A percentile compares a stretch with the other conserved stretches of the same genome.
These are phyloP conservation scores for Campoplex nolae DNA, from an alignment of 2,888 invertebrate species.

Conservation along the genomic window DNA sequence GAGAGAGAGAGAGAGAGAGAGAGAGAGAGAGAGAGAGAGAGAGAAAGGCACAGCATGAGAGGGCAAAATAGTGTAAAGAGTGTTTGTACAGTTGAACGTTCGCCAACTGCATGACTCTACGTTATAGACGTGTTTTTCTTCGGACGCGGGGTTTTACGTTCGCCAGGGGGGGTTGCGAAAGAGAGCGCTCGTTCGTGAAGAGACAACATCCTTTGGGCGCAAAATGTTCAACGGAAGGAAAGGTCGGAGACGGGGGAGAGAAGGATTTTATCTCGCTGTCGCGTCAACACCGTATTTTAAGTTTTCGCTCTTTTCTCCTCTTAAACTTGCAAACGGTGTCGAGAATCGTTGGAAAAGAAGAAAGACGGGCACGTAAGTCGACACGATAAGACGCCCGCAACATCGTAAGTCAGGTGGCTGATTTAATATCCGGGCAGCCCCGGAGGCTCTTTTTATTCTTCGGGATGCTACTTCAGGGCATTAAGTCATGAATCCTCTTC, in stretches of 20 bases:
- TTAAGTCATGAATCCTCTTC: conserved; percentile 57
- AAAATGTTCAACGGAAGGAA: conserved; percentile 40
- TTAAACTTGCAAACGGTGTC: conserved; percentile 18
- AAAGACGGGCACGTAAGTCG: conserved; percentile 27
- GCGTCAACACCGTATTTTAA: conserved; percentile 64
- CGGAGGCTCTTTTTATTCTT: conserved; percentile 57
- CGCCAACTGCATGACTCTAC: conserved; percentile 49
- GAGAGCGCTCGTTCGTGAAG: conserved; percentile 37
- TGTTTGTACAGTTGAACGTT: conserved; percentile 46
- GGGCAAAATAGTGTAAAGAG: conserved; percentile 36
- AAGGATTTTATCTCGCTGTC: conserved; percentile 56
- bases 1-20: not conserved
- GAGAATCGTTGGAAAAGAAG: conserved; percentile 20
- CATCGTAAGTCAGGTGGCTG: conserved; percentile 67
- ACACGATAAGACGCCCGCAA: conserved; percentile 63
- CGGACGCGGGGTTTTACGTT: conserved; percentile 40
- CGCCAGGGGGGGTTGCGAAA: conserved; percentile 15
- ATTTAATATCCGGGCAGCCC: conserved; percentile 64
- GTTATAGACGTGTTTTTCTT: conserved; percentile 41
- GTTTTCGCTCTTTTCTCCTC: conserved; percentile 16
- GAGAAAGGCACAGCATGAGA: conserved; percentile 13
- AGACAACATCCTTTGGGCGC: conserved; percentile 63
- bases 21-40: conserved; percentile 8
- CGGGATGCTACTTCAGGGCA: conserved; percentile 43
- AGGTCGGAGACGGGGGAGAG: not conserved